phyloP scores from a whole-genome alignment of 2,888 invertebrate genomes.

The Mesoligia furuncula region DNA sequence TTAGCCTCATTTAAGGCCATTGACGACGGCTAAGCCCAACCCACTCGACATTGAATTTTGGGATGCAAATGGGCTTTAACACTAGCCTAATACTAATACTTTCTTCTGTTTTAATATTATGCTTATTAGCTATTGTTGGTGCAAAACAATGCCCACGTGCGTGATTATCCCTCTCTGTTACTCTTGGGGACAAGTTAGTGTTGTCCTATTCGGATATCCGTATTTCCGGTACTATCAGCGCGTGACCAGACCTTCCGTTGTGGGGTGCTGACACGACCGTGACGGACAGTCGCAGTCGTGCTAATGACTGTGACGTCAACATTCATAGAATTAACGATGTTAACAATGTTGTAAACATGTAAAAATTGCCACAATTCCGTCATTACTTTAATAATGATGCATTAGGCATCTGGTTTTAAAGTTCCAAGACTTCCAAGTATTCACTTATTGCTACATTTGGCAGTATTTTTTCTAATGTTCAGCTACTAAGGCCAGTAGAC shows the following conservation, averaged over 20 bases:
- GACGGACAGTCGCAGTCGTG: constrained; percentile 70
- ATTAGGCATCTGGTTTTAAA: constrained; percentile 26
- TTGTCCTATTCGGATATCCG: constrained; percentile 82
- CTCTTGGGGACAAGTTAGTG: constrained; percentile 42
- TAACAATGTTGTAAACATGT: constrained; percentile 31
- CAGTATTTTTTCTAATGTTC: background rate
- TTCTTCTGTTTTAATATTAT: constrained; percentile 48
- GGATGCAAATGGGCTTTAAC: constrained; percentile 26
- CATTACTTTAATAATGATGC: constrained; percentile 43
- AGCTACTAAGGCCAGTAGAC: background rate
- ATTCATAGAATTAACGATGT: constrained; percentile 39
- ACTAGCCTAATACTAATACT: constrained; percentile 35
- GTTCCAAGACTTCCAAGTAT: background rate
- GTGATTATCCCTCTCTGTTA: constrained; percentile 60
- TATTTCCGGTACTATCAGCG: constrained; percentile 82
- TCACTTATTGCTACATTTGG: background rate
- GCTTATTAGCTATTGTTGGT: constrained; percentile 55
- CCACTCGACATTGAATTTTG: constrained; percentile 34
- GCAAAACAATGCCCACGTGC: constrained; percentile 65
- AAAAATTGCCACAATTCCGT: constrained; percentile 28
- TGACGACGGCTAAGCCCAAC: constrained; percentile 4
- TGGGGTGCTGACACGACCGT: constrained; percentile 79
- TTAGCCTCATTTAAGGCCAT: constrained; percentile 26
- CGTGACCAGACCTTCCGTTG: constrained; percentile 87
- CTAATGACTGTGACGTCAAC: constrained; percentile 75